Conservation (phyloP, 2,888 invertebrate species). For the Dendrolimus houi region DNA sequence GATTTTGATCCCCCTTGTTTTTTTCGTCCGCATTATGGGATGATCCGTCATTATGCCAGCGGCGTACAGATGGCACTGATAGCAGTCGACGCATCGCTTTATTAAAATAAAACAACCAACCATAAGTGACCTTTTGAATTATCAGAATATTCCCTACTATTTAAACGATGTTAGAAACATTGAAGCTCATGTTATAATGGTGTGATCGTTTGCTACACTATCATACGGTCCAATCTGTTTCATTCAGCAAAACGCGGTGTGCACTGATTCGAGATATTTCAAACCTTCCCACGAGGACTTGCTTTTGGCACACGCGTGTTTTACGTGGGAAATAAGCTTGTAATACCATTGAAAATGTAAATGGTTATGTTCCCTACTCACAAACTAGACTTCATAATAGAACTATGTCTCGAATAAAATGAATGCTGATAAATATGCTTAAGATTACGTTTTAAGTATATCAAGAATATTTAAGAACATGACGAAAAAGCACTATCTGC, state of each 20-base stretch:
- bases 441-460: too few relatives aligned
- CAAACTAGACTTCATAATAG: too few relatives aligned
- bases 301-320: constrained; percentile 46
- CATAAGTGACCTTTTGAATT: constrained; percentile 25
- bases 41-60: constrained; percentile 66
- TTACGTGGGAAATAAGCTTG: constrained; percentile 34
- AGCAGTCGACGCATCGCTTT: constrained; percentile 57
- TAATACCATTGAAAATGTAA: constrained; percentile 4
- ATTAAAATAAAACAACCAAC: constrained; percentile 55
- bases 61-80: constrained; percentile 65
- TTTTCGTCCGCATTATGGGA: constrained; percentile 66
- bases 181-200: not conserved
- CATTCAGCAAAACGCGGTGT: constrained; percentile 47
- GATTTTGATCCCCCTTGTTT: constrained; percentile 22
- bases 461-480: too few relatives aligned
- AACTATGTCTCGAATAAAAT: too few relatives aligned
- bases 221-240: constrained; percentile 53
- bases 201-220: constrained; percentile 31
- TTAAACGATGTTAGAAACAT: not conserved
- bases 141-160: not conserved
- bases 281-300: constrained; percentile 69
- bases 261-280: constrained; percentile 58
- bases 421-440: too few relatives aligned
- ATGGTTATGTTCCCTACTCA: too few relatives aligned
- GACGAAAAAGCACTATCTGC: too few relatives aligned